These are phyloP conservation scores for Martes martes DNA, from an alignment of 2,113 vertebrate species.

Conservation along the genomic window DNA sequence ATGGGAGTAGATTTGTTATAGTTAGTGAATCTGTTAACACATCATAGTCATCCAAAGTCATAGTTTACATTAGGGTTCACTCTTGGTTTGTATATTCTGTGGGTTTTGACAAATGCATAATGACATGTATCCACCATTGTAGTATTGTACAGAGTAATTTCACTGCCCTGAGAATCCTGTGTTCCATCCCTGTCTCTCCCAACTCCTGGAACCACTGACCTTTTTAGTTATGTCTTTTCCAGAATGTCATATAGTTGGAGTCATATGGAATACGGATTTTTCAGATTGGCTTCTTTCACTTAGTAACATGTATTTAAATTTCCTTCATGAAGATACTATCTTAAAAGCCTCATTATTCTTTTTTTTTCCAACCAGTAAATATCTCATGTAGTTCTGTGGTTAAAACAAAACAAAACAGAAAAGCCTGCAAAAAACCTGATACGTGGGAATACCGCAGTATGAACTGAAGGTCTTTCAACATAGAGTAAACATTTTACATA, in stretches of 20 bases:
- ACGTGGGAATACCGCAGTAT: neutral
- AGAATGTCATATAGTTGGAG: neutral
- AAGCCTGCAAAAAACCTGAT: no score
- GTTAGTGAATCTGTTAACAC: neutral
- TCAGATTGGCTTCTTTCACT: neutral
- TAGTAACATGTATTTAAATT: neutral
- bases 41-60: neutral
- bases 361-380: neutral
- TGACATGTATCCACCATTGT: neutral
- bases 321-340: neutral
- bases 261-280: neutral
- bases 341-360: neutral
- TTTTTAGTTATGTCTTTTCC: neutral
- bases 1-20: neutral
- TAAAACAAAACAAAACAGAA: neutral
- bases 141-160: neutral
- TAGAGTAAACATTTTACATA: neutral
- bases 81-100: neutral
- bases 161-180: neutral
- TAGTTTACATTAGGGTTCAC: neutral
- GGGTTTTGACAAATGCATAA: neutral
- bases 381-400: neutral
- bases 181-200: neutral
- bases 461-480: neutral
- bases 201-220: neutral